phyloP scores from a whole-genome alignment of 2,888 invertebrate genomes.

The Zaprionus bogoriensis region DNA sequence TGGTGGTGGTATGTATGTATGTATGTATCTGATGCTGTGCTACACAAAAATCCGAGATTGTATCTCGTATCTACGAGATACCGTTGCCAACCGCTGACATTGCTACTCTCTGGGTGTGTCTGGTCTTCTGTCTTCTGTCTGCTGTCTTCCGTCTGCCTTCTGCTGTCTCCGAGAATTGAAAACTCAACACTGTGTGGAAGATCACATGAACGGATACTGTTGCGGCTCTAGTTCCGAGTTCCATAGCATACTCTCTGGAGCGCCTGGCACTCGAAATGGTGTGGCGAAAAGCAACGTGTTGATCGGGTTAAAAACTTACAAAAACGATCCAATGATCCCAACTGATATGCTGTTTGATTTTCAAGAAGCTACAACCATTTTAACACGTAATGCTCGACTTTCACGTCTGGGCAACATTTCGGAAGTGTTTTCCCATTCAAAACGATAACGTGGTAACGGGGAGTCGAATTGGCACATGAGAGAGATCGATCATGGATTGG shows the following conservation, averaged over 20 bases:
- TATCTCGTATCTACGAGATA: too few species aligned
- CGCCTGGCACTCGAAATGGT: neutral
- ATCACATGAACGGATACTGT: neutral
- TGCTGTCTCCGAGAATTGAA: neutral
- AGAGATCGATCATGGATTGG: neutral
- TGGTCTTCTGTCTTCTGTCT: too few species aligned
- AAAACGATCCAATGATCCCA: slow-evolving; percentile 64
- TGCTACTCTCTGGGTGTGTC: neutral
- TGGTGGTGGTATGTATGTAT: slow-evolving; percentile 4
- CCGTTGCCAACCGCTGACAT: too few species aligned
- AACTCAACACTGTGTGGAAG: neutral
- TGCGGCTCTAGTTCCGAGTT: neutral
- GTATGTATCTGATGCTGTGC: too few species aligned
- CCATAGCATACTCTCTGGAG: neutral
- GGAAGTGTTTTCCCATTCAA: neutral
- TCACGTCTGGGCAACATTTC: slow-evolving; percentile 7
- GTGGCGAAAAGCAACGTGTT: neutral
- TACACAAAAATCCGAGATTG: too few species aligned
- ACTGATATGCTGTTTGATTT: slow-evolving; percentile 70
- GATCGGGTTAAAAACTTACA: slow-evolving; percentile 27
- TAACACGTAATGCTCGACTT: slow-evolving; percentile 32
- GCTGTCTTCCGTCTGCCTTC: too few species aligned
- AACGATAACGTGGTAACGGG: neutral
- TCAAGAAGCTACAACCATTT: slow-evolving; percentile 68
- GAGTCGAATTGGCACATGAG: neutral